Conservation (phyloP, 2,797 vertebrate genomes). For the Mustela erminea region DNA sequence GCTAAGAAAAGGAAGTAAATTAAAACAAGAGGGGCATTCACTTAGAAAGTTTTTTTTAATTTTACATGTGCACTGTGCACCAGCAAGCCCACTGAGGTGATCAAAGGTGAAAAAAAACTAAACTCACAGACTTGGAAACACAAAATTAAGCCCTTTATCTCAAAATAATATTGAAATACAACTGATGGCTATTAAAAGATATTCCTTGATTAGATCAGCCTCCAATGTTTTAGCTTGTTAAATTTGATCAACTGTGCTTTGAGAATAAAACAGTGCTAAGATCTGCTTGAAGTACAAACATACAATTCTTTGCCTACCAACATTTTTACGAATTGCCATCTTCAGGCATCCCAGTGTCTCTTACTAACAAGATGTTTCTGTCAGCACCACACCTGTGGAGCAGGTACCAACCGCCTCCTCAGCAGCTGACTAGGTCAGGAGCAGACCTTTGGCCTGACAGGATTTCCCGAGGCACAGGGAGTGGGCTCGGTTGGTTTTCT, state of each 20-base stretch:
- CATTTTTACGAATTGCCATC: neutral
- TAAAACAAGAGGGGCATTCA: neutral
- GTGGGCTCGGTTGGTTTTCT: conserved; percentile 55
- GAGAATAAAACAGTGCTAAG: neutral
- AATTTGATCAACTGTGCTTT: neutral
- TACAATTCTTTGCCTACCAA: neutral
- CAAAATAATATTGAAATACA: neutral
- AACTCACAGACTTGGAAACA: neutral
- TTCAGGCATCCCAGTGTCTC: neutral
- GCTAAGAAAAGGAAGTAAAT: neutral
- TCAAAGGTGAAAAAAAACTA: neutral
- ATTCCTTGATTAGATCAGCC: neutral
- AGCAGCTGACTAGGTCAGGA: neutral
- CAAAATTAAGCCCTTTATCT: neutral
- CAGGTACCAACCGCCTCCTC: neutral
- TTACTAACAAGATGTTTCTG: neutral
- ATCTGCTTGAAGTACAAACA: neutral
- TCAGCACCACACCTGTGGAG: neutral
- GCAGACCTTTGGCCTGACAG: conserved; percentile 57
- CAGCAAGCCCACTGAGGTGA: neutral
- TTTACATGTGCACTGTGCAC: neutral
- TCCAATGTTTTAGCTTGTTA: neutral
- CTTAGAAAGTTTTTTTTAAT: neutral
- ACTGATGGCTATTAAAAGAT: neutral
- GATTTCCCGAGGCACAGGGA: neutral